Base-by-base conservation (phyloP, 1,140 invertebrate species). In the Drosophila kurseongensis region DNA sequence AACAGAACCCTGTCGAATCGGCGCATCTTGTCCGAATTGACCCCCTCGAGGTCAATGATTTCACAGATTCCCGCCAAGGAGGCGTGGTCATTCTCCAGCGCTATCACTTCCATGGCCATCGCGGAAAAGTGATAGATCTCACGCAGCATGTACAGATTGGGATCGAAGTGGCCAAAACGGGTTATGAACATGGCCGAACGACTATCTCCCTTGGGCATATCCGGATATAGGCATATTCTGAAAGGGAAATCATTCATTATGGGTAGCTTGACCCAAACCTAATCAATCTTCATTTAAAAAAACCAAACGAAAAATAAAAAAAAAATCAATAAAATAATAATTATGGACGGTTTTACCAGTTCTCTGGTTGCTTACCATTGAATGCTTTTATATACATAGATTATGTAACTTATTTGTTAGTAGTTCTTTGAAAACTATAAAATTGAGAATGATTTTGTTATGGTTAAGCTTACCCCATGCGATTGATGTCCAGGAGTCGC, bases 121-220 rank as follows among this genome's bases (percentile, higher is more conserved):
- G 92, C 91, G 29, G 82, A 86, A 23, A 93, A 91, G 47, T 91
- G 84, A 44, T 93, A 90, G 9, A 93, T 77, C 51, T 93, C 92
- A 0, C 78, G 85, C 66, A 93, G 82, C 50, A 81, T 91, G 45
- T 89, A 91, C 59, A 93, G 92, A 50, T 92, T 92, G 1, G 93
- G 92, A 79, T 94, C 93, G 48, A 91, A 93, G 36, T 85, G 80
- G 5, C 93, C 93, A 10, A 92, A 88, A 36, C 93, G 92, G 3
- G 93, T 75, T 10, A 95, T 85, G 66, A 94, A 81, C 8, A 94
- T 78, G 52, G 93, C 92, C 1, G 94, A 93, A 27, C 93, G 93
- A 14, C 92, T 90, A 5, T 93, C 89, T 7, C 92, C 92, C 32
- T 88, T 90, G 13, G 90, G 90, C 69, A 88, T 55, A 23, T 91